Conservation (phyloP, 2,888 invertebrate species). For the Tipula unca region DNA sequence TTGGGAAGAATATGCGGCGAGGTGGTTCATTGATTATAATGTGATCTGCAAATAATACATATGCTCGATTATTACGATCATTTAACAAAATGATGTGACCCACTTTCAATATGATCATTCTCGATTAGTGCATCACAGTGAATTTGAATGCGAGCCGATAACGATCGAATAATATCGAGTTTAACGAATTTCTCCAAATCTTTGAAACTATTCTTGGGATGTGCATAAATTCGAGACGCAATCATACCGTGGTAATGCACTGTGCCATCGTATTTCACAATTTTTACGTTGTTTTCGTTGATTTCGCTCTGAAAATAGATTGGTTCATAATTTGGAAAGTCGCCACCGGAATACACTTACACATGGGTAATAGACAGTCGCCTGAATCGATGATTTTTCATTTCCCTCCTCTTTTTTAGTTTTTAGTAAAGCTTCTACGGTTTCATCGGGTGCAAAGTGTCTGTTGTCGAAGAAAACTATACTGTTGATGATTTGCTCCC, state of each 20-base stretch:
- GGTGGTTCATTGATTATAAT: conserved; percentile 85
- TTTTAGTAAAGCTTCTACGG: conserved; percentile 54
- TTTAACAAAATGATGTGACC: too few species aligned
- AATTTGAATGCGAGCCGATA: conserved; percentile 79
- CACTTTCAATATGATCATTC: conserved; percentile 22
- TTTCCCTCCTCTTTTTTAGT: conserved; percentile 44
- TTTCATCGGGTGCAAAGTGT: conserved; percentile 52
- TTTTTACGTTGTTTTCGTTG: conserved; percentile 27
- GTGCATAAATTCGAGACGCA: conserved; percentile 60
- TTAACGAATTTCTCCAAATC: conserved; percentile 67
- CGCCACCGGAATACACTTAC: conserved; percentile 37
- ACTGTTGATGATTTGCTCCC: conserved; percentile 45
- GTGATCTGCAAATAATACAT: conserved; percentile 25
- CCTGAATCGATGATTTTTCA: conserved; percentile 38
- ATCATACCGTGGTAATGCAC: conserved; percentile 37
- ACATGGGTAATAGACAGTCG: conserved; percentile 60
- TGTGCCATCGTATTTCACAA: conserved; percentile 24
- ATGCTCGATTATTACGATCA: background rate
- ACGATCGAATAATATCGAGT: conserved; percentile 75
- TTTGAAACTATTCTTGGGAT: conserved; percentile 62
- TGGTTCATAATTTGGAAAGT: background rate
- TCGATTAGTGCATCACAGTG: conserved; percentile 82
- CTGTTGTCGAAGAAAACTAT: conserved; percentile 68
- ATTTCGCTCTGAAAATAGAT: conserved; percentile 33
- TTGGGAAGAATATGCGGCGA: conserved; percentile 69